Conservation (phyloP, 1,140 invertebrate genomes). For the Drosophila kepulauana region DNA sequence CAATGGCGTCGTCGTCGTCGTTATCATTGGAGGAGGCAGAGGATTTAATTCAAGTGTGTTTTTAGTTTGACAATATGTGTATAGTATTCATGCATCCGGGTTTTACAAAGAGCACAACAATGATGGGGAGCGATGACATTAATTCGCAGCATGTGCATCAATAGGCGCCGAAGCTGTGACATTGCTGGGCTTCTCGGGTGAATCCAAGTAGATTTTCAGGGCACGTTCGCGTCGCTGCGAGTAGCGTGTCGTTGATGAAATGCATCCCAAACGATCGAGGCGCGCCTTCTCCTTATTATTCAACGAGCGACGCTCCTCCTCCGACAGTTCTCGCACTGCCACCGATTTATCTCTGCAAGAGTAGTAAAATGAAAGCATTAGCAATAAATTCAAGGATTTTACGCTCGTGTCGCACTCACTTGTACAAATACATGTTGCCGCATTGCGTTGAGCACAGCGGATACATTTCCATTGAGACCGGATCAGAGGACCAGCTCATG, state of each 20-base stretch:
- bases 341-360: conserved; percentile 88
- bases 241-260: conserved; percentile 84
- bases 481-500: conserved; percentile 66
- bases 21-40: background rate
- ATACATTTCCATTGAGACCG: conserved; percentile 69
- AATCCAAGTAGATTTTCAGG: conserved; percentile 91
- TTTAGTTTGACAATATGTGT: conserved; percentile 24
- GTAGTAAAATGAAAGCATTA: conserved; percentile 43
- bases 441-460: conserved; percentile 61
- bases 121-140: conserved; percentile 1
- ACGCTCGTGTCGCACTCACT: conserved; percentile 55
- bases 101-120: conserved; percentile 9
- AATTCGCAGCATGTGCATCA: conserved; percentile 65
- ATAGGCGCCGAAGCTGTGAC: conserved; percentile 68
- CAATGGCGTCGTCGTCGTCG: background rate
- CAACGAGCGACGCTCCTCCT: conserved; percentile 88
- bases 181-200: conserved; percentile 72
- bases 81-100: too few relatives aligned
- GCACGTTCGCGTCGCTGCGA: conserved; percentile 89
- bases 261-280: conserved; percentile 81
- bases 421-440: conserved; percentile 82
- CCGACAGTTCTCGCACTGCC: conserved; percentile 86
- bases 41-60: conserved; percentile 15
- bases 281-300: conserved; percentile 87
- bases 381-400: background rate